Percentiles rank a stretch among this genome's conserved stretches.
phyloP scores from a whole-genome alignment of 2,797 vertebrate genomes.

The Semaprochilodus insignis region DNA sequence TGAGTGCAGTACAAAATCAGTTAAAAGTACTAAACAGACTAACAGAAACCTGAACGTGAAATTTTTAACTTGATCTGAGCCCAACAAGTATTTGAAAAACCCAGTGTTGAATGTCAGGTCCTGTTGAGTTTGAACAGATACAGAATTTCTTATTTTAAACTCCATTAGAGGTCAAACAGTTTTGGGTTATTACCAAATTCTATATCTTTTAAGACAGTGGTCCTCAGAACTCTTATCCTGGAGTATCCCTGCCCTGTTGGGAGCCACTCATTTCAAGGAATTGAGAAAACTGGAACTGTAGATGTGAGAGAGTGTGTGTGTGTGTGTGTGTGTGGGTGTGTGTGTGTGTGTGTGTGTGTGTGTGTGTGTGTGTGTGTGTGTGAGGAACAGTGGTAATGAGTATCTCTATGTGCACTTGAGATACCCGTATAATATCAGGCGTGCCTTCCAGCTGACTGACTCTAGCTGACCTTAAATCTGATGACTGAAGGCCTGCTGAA shows the following conservation, averaged over 20 bases:
- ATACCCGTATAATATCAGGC: slow-evolving; percentile 18
- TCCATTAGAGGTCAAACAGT: not conserved
- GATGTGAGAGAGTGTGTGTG: not conserved
- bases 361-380: not conserved
- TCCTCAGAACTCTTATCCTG: not conserved
- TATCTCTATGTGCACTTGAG: slow-evolving; percentile 22
- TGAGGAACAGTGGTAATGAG: not conserved
- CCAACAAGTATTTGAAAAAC: too few species aligned
- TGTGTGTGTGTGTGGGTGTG: too few species aligned
- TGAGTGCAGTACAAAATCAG: too few species aligned
- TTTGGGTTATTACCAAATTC: not conserved
- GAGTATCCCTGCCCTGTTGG: not conserved
- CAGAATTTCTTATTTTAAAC: not conserved
- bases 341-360: not conserved
- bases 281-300: not conserved
- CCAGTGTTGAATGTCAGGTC: too few species aligned
- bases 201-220: not conserved
- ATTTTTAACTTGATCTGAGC: too few species aligned
- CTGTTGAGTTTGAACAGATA: too few species aligned
- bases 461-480: slow-evolving; percentile 42
- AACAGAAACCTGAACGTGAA: too few species aligned
- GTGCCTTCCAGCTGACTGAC: slow-evolving; percentile 35
- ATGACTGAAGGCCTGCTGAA: slow-evolving; percentile 54
- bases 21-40: too few species aligned
- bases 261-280: not conserved